Evolutionary conservation across 2,113 vertebrate species (phyloP).

Genomic region (Phycodurus eques): DNA sequence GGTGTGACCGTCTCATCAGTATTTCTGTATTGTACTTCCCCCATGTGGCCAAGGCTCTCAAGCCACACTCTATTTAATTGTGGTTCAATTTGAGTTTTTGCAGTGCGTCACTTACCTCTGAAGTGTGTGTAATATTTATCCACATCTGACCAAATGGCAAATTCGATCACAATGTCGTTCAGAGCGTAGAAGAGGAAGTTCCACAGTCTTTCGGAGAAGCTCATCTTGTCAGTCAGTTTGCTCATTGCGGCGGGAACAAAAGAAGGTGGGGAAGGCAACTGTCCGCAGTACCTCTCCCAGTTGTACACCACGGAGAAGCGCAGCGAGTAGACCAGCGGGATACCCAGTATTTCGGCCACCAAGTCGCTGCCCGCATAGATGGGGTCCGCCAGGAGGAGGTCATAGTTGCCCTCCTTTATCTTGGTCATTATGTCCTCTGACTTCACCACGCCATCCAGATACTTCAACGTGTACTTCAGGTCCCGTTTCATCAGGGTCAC

Average conservation of each 20-base stretch:
- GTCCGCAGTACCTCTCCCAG: slow-evolving; percentile 65
- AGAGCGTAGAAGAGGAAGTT: slow-evolving; percentile 59
- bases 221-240: slow-evolving; percentile 72
- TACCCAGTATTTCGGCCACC: slow-evolving; percentile 56
- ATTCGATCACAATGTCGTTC: slow-evolving; percentile 42
- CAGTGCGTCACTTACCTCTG: slow-evolving; percentile 54
- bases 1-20: no score
- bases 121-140: slow-evolving; percentile 69
- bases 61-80: no score
- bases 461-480: slow-evolving; percentile 4
- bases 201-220: slow-evolving; percentile 63
- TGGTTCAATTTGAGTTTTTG: neutral
- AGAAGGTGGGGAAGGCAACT: slow-evolving; percentile 66
- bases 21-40: no score
- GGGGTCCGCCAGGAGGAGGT: slow-evolving; percentile 67
- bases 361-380: slow-evolving; percentile 62
- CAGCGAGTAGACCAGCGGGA: slow-evolving; percentile 65
- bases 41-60: no score
- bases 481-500: slow-evolving; percentile 2
- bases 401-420: slow-evolving; percentile 57
- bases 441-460: slow-evolving; percentile 59
- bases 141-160: slow-evolving; percentile 19
- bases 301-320: slow-evolving; percentile 52
- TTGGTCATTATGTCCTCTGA: slow-evolving; percentile 58
- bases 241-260: slow-evolving; percentile 66